Evolutionary conservation across 1,140 invertebrate genomes (phyloP), one percentile per base, ranked within the genome.

Genomic region (Drosophila pandora): DNA sequence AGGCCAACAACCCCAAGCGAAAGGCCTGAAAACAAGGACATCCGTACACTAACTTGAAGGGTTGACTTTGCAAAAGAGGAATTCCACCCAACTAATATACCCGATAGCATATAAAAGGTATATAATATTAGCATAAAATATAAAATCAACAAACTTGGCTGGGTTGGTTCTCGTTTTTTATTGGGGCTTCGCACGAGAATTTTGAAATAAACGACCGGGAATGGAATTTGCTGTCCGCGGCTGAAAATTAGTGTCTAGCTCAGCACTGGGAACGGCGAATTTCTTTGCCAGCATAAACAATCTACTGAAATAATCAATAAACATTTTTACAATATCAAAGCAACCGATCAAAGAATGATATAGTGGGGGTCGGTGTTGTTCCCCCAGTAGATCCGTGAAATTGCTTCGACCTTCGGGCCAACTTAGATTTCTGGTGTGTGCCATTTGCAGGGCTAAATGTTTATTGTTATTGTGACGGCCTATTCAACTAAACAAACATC

Each of bases 371-470:
- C 17, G 9, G 32, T 60, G 48, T 43, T 53, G 50, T 47, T 53
- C 28, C 30, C 41, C 48, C 32, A 32, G 3, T n/a, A 71, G 52
- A 73, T 50, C 61, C 63, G 39, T 62, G 69, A 69, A 83, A 79
- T 88, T 79, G 52, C 41, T 79, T 32, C 69, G 83, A 87, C 83
- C 83, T 87, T 87, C 83, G 63, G 34, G 21, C 45, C 32, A 73
- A 64, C 71, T 57, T 63, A 45, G 71, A 74, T 74, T 74, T 45
- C 10, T 74, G 54, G 65, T 69, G 68, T 71, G 55, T 47, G 64
- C 70, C 77, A 76, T 65, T 76, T 47, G 72, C 77, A 87, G 81
- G 81, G 82, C 82, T 81, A 67, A 84, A 87, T 87, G 83, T 82
- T 88, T 87, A 71, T 78, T 82, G 55, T 78, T 76, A 50, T 68